phyloP scores from a whole-genome alignment of 1,140 invertebrate species.

The Tetragnatha versicolor region DNA sequence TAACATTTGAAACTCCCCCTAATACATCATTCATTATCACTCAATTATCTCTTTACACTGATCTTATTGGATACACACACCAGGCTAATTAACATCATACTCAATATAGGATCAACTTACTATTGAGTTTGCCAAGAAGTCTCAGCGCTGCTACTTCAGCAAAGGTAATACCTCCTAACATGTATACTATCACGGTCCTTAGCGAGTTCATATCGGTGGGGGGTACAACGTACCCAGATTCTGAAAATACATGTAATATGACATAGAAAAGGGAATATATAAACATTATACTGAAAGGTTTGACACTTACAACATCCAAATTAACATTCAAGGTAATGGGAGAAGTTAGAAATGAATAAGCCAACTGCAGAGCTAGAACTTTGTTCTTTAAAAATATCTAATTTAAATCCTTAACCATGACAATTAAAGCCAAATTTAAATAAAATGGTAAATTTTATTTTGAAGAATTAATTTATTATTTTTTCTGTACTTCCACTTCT shows the following conservation, averaged over 20 bases:
- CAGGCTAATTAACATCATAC: neutral
- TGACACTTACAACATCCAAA: no score
- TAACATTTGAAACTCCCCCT: neutral
- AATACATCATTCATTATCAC: neutral
- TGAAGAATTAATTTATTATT: no score
- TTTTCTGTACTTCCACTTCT: no score
- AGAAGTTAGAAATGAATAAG: neutral
- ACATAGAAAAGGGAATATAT: neutral
- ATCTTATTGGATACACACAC: neutral
- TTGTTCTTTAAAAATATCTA: neutral
- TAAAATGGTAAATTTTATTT: no score
- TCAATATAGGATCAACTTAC: no score
- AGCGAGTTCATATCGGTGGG: neutral
- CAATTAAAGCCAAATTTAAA: no score
- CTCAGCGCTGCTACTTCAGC: slow-evolving; percentile 89
- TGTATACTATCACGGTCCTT: slow-evolving; percentile 74
- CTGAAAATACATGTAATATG: neutral
- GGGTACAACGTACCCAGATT: slow-evolving; percentile 8
- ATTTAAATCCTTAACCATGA: no score
- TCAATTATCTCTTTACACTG: neutral
- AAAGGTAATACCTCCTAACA: slow-evolving; percentile 91
- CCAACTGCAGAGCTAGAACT: neutral
- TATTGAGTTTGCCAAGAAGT: slow-evolving; percentile 68
- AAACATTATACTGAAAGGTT: neutral
- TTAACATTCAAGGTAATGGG: no score